Percentiles rank a stretch among this genome's conserved stretches.
These are phyloP conservation scores for Embiotoca jacksoni DNA, from an alignment of 2,113 vertebrate genomes.

Conservation along the genomic window DNA sequence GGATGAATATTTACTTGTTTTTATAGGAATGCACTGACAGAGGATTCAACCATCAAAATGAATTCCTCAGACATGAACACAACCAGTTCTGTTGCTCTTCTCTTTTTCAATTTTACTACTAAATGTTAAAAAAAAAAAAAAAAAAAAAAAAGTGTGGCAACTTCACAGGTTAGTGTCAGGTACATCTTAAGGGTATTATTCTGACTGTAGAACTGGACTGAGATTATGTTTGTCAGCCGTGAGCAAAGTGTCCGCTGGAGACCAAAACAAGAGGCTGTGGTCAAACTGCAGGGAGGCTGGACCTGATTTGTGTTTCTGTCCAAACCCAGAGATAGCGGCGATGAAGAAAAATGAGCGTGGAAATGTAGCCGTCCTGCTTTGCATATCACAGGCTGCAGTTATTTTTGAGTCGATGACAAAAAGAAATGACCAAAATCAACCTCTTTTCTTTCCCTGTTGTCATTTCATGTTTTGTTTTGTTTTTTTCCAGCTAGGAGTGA, in stretches of 20 bases:
- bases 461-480: not conserved
- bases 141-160: too few species aligned
- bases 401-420: not conserved
- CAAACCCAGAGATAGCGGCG: slow-evolving; percentile 24
- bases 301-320: slow-evolving; percentile 49
- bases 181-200: too few species aligned
- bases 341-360: slow-evolving; percentile 22
- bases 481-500: not conserved
- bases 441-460: slow-evolving; percentile 2
- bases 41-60: not conserved
- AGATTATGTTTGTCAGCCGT: not conserved
- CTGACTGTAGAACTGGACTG: too few species aligned
- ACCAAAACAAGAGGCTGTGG: slow-evolving; percentile 4
- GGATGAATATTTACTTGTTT: slow-evolving; percentile 22
- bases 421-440: not conserved
- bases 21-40: slow-evolving; percentile 6
- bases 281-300: slow-evolving; percentile 9
- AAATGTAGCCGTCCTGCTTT: slow-evolving; percentile 33
- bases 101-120: not conserved
- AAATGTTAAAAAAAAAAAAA: too few species aligned
- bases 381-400: slow-evolving; percentile 32
- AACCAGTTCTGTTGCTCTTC: not conserved
- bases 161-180: too few species aligned
- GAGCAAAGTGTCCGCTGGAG: not conserved
- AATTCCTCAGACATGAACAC: not conserved